A percentile compares a stretch with the other conserved stretches of the same genome.
Conservation (phyloP, 2,797 vertebrate species). For the Australoheros facetus region DNA sequence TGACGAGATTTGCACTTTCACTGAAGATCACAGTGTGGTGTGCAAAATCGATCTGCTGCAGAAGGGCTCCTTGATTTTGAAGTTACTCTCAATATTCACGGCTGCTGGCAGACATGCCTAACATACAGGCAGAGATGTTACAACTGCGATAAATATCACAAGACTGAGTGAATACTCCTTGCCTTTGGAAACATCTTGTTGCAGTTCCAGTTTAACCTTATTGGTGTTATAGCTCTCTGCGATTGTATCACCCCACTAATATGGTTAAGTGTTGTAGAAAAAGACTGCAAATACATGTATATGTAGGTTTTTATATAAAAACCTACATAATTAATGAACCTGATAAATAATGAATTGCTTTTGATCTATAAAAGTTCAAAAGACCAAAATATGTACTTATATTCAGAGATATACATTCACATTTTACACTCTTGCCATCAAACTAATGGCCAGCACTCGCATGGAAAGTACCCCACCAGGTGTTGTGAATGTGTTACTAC, state of each 20-base stretch:
- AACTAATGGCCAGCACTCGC: not conserved
- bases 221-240: not conserved
- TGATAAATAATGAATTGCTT: not conserved
- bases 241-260: not conserved
- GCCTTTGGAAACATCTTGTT: not conserved
- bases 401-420: not conserved
- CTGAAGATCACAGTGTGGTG: not conserved
- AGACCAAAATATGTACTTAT: not conserved
- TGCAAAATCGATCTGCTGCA: not conserved
- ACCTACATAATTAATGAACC: no score
- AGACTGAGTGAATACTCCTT: not conserved
- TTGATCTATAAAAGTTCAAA: not conserved
- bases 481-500: conserved; percentile 52
- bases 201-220: not conserved
- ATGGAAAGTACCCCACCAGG: conserved; percentile 56
- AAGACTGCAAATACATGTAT: not conserved
- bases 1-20: not conserved
- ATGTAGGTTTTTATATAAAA: not conserved
- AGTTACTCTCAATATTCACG: not conserved
- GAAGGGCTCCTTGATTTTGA: not conserved
- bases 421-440: not conserved
- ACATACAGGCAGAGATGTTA: not conserved
- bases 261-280: not conserved
- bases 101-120: not conserved
- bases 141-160: not conserved